phyloP scores from a whole-genome alignment of 1,140 invertebrate species.

The Diachasmimorpha longicaudata region DNA sequence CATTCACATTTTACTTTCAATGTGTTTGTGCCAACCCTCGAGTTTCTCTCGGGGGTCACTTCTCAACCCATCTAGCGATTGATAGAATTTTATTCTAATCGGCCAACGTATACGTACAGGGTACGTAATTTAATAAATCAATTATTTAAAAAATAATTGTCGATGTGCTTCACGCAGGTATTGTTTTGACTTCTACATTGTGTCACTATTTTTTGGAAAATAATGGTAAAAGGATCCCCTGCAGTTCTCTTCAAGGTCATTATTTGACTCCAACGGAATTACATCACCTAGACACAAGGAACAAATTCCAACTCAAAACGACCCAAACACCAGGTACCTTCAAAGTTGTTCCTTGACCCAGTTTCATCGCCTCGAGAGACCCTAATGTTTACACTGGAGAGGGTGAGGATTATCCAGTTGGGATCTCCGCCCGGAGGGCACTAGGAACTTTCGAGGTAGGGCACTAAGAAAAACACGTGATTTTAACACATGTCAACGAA shows the following conservation, averaged over 20 bases:
- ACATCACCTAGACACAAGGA: background rate
- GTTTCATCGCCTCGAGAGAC: background rate
- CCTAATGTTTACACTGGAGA: slow-evolving; percentile 32
- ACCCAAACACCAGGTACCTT: background rate
- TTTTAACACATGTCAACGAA: background rate
- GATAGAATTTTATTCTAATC: too few species aligned
- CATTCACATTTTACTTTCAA: too few species aligned
- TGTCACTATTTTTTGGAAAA: background rate
- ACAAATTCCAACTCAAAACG: background rate
- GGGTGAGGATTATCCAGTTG: slow-evolving; percentile 41
- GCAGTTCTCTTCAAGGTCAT: background rate
- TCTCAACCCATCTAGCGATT: too few species aligned
- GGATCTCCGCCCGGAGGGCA: slow-evolving; percentile 35
- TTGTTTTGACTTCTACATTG: background rate
- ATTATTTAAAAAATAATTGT: too few species aligned
- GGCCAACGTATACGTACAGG: too few species aligned
- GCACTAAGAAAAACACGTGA: background rate
- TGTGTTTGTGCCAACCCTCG: too few species aligned
- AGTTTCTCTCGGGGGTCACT: too few species aligned
- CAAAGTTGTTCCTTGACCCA: slow-evolving; percentile 7
- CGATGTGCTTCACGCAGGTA: too few species aligned
- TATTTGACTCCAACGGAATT: background rate
- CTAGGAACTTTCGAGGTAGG: background rate
- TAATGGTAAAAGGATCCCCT: background rate
- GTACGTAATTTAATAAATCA: too few species aligned